phyloP scores from a whole-genome alignment of 2,888 invertebrate species.

The Sinodicranocentrus sp. region DNA sequence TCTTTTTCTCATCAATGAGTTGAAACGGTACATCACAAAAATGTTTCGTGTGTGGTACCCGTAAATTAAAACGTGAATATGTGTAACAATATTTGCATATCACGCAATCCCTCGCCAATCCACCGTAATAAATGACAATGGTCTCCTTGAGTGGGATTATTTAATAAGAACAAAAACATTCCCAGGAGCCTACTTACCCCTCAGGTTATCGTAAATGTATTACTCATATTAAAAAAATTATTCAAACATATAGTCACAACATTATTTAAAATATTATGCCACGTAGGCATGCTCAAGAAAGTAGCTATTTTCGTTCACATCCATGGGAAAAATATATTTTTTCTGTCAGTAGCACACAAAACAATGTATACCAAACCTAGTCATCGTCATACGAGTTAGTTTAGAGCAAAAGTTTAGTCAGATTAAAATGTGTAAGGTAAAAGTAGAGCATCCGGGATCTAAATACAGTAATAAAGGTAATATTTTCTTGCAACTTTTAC shows the following conservation, averaged over 20 bases:
- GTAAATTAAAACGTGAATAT: background rate
- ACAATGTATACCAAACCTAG: background rate
- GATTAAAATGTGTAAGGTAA: background rate
- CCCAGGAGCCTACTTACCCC: too few species aligned
- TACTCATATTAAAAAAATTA: too few species aligned
- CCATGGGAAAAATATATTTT: constrained; percentile 25
- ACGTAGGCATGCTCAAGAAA: too few species aligned
- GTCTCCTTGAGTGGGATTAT: background rate
- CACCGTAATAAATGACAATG: background rate
- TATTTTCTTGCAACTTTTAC: background rate
- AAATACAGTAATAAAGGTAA: constrained; percentile 18
- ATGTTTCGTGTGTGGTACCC: background rate
- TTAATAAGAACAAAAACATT: background rate
- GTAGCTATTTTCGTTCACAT: constrained; percentile 4
- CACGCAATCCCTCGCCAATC: constrained; percentile 21
- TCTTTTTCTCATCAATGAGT: background rate
- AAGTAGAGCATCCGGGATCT: constrained; percentile 57
- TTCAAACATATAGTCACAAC: background rate
- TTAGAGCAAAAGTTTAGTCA: background rate
- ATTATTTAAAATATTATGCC: background rate
- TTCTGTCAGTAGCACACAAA: constrained; percentile 14
- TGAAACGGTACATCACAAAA: background rate
- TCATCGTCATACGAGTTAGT: background rate
- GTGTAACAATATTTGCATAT: constrained; percentile 15
- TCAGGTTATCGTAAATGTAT: too few species aligned